phyloP scores from a whole-genome alignment of 2,113 vertebrate species.

The Eonycteris spelaea region DNA sequence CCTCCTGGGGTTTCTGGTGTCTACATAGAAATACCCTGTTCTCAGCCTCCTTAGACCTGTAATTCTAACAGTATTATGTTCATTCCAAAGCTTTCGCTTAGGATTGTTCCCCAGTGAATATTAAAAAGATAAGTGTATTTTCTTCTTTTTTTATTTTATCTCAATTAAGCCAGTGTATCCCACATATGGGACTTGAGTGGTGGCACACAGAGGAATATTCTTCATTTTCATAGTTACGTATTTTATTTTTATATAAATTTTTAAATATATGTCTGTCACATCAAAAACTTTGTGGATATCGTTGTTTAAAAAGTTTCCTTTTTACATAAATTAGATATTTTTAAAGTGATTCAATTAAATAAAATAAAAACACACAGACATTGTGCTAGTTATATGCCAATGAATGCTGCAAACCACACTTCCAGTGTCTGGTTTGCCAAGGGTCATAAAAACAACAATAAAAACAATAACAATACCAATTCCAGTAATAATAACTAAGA shows the following conservation, averaged over 20 bases:
- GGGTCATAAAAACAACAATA: not conserved
- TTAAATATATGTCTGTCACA: not conserved
- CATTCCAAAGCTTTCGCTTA: not conserved
- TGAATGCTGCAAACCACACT: not conserved
- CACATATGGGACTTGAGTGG: not conserved
- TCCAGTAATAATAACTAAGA: not conserved
- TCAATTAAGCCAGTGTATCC: not conserved
- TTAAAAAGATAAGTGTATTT: not conserved
- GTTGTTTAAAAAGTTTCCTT: not conserved
- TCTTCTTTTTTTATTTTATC: not conserved
- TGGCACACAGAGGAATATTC: not conserved
- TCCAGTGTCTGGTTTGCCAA: not conserved
- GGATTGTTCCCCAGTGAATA: not conserved
- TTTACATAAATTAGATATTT: not conserved
- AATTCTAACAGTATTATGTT: not conserved
- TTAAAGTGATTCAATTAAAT: not conserved
- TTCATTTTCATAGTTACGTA: constrained; percentile 34
- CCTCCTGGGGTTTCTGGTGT: not conserved
- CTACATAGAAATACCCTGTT: not conserved
- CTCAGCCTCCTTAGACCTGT: not conserved
- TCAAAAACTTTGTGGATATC: not conserved
- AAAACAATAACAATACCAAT: not conserved
- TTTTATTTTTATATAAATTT: constrained; percentile 27
- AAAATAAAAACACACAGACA: not conserved
- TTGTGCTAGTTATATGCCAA: not conserved